Conservation (phyloP, 1,140 invertebrate species). For the Andricus grossulariae region DNA sequence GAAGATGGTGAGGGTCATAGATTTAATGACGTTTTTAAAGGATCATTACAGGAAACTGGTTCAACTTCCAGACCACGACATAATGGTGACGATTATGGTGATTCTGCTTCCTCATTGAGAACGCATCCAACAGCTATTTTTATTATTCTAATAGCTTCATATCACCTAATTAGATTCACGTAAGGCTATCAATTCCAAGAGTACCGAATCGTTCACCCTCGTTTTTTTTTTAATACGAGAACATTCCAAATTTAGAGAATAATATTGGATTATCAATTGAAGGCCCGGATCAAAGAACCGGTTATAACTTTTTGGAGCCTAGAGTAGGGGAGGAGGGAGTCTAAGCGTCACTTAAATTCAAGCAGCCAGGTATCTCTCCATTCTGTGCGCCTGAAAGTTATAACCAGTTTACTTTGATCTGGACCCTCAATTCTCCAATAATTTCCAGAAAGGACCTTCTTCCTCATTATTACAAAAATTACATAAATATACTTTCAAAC, state of each 20-base stretch:
- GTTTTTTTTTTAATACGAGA: background rate
- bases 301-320: too few relatives aligned
- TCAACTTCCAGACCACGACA: conserved; percentile 58
- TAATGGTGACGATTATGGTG: conserved; percentile 1
- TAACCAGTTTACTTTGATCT: too few relatives aligned
- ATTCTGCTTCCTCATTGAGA: conserved; percentile 16
- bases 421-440: too few relatives aligned
- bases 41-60: conserved; percentile 64
- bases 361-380: too few relatives aligned
- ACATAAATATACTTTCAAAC: too few relatives aligned
- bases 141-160: background rate
- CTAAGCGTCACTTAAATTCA: too few relatives aligned
- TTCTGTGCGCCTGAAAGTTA: too few relatives aligned
- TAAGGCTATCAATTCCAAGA: background rate
- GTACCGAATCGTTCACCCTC: background rate
- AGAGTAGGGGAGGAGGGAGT: too few relatives aligned
- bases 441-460: too few relatives aligned
- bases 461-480: too few relatives aligned
- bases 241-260: background rate
- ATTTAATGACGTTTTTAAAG: conserved; percentile 66
- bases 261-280: too few relatives aligned
- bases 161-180: conserved; percentile 11
- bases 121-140: background rate
- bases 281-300: too few relatives aligned
- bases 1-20: conserved; percentile 55